Percentiles rank a stretch among this genome's conserved stretches.
Conservation (phyloP, 2,113 vertebrate species). For the Leptobrachium ailaonicum region DNA sequence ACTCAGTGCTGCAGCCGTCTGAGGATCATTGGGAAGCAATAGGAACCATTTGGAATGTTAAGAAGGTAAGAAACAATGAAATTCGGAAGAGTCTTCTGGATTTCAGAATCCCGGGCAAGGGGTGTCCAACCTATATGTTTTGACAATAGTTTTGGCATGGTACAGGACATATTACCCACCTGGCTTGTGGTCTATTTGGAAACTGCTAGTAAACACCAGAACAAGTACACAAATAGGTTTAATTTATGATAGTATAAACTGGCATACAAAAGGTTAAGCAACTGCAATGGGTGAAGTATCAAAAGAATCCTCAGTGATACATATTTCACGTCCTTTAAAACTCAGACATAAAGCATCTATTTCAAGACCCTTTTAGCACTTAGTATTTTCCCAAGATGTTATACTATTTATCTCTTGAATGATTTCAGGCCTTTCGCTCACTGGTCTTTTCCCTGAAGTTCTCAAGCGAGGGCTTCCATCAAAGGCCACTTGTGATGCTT, state of each 20-base stretch:
- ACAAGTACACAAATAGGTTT: neutral
- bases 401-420: slow-evolving; percentile 38
- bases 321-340: slow-evolving; percentile 12
- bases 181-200: neutral
- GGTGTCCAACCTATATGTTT: too few relatives aligned
- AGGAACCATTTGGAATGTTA: neutral
- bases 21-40: slow-evolving; percentile 7
- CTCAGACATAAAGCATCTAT: slow-evolving; percentile 26
- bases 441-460: slow-evolving; percentile 16
- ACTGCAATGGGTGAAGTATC: slow-evolving; percentile 27
- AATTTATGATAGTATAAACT: neutral
- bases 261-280: slow-evolving; percentile 13
- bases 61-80: too few relatives aligned
- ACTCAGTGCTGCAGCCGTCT: too few relatives aligned
- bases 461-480: slow-evolving; percentile 31
- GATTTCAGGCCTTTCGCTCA: slow-evolving; percentile 38
- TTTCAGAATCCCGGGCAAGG: too few relatives aligned
- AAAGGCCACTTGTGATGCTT: slow-evolving; percentile 41
- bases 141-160: too few relatives aligned
- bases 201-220: neutral
- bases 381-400: slow-evolving; percentile 43
- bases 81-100: too few relatives aligned
- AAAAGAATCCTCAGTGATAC: slow-evolving; percentile 7
- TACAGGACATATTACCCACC: too few relatives aligned
- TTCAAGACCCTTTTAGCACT: slow-evolving; percentile 46